Evolutionary conservation across 2,113 vertebrate genomes (phyloP).

Genomic region (Poecilia latipinna): DNA sequence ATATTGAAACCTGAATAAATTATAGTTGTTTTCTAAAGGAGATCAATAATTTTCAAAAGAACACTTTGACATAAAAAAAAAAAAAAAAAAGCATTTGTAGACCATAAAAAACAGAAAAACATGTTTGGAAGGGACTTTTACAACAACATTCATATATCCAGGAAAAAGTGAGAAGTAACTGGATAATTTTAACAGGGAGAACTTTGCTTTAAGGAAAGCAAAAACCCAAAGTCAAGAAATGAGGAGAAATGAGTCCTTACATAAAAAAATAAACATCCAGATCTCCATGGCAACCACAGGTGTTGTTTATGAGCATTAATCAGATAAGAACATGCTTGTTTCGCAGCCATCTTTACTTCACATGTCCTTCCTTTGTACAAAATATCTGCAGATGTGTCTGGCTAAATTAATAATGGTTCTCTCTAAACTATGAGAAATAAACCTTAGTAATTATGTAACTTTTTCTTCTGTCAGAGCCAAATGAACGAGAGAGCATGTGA

Average conservation of each 20-base stretch:
- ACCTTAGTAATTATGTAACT: not conserved
- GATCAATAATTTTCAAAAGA: not conserved
- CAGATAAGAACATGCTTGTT: too few species aligned
- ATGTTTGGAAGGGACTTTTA: too few species aligned
- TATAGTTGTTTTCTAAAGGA: not conserved
- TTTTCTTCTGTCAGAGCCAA: not conserved
- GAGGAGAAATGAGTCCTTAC: too few species aligned
- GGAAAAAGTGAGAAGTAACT: not conserved
- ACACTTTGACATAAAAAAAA: not conserved
- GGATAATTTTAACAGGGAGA: not conserved
- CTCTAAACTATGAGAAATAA: not conserved
- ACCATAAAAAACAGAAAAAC: not conserved
- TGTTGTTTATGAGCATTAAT: too few species aligned
- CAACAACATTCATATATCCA: not conserved
- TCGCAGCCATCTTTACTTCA: too few species aligned
- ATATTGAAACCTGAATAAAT: too few species aligned
- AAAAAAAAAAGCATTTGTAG: not conserved
- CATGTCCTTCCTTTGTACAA: too few species aligned
- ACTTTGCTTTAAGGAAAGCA: not conserved
- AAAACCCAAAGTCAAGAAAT: not conserved
- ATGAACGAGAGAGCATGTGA: not conserved
- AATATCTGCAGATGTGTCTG: too few species aligned
- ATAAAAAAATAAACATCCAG: too few species aligned
- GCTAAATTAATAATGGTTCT: too few species aligned
- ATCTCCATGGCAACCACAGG: too few species aligned